Evolutionary conservation across 2,113 vertebrate genomes (phyloP).

Genomic region (Bucco capensis): DNA sequence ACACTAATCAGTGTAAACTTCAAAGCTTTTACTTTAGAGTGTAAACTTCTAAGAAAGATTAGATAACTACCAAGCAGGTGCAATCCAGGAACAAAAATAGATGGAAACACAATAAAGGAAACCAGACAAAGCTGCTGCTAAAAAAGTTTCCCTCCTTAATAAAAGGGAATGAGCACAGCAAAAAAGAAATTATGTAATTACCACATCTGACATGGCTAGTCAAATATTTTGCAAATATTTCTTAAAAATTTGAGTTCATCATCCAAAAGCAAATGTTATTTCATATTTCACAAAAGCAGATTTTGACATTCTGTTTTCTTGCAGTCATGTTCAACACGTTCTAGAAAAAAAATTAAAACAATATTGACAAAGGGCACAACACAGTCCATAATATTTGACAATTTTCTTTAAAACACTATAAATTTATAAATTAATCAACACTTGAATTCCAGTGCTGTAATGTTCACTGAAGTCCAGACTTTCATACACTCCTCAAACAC

Average conservation of each 20-base stretch:
- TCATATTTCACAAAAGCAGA: neutral
- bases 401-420: neutral
- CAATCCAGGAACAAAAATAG: constrained; percentile 54
- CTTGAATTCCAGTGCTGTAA: neutral
- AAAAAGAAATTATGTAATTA: neutral
- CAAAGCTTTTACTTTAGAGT: constrained; percentile 64
- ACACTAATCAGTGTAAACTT: constrained; percentile 59
- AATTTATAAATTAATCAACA: neutral
- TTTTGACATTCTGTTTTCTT: neutral
- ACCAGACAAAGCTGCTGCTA: constrained; percentile 51
- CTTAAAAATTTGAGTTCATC: neutral
- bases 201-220: neutral
- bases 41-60: constrained; percentile 68
- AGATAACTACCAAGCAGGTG: constrained; percentile 75
- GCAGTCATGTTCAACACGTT: neutral
- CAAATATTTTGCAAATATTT: neutral
- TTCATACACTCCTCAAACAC: neutral
- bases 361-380: neutral
- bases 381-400: neutral
- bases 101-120: constrained; percentile 43
- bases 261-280: neutral
- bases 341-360: neutral
- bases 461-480: neutral
- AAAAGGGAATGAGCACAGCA: neutral
- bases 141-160: neutral